phyloP scores from a whole-genome alignment of 2,113 vertebrate genomes.

The Polypterus bichir region DNA sequence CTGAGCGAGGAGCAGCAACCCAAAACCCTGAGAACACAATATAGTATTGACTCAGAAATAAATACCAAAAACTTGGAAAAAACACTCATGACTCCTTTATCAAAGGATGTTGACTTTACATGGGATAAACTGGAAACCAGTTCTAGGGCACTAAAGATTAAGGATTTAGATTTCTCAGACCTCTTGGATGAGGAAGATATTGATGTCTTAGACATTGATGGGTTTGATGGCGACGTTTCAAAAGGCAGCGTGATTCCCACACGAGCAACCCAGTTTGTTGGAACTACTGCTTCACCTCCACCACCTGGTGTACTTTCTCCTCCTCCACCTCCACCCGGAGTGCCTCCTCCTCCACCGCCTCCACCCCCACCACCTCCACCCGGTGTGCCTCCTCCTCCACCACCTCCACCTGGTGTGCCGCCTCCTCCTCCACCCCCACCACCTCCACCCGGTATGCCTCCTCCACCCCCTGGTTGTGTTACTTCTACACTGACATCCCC shows the following conservation, averaged over 20 bases:
- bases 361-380: not conserved
- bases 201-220: slow-evolving; percentile 60
- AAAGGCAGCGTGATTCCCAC: slow-evolving; percentile 21
- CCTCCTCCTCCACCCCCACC: slow-evolving; percentile 17
- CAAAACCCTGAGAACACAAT: slow-evolving; percentile 42
- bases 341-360: slow-evolving; percentile 14
- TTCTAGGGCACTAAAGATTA: slow-evolving; percentile 62
- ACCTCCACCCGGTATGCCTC: slow-evolving; percentile 9
- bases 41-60: slow-evolving; percentile 57
- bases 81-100: slow-evolving; percentile 43
- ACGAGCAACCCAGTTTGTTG: slow-evolving; percentile 28
- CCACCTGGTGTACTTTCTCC: slow-evolving; percentile 41
- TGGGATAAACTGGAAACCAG: slow-evolving; percentile 48
- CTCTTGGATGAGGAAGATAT: slow-evolving; percentile 81
- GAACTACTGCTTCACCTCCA: slow-evolving; percentile 3
- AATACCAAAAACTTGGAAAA: slow-evolving; percentile 50
- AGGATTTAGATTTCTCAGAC: slow-evolving; percentile 92
- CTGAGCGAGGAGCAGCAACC: slow-evolving; percentile 36
- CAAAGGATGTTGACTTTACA: slow-evolving; percentile 39
- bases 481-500: slow-evolving; percentile 1
- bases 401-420: slow-evolving; percentile 21
- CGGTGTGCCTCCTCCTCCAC: slow-evolving; percentile 14
- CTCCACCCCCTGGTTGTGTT: not conserved
- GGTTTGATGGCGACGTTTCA: slow-evolving; percentile 28
- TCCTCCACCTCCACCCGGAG: slow-evolving; percentile 29